Evolutionary conservation across 2,113 vertebrate genomes (phyloP), one percentile per base, ranked within the genome.

Genomic region (Plecotus auritus): DNA sequence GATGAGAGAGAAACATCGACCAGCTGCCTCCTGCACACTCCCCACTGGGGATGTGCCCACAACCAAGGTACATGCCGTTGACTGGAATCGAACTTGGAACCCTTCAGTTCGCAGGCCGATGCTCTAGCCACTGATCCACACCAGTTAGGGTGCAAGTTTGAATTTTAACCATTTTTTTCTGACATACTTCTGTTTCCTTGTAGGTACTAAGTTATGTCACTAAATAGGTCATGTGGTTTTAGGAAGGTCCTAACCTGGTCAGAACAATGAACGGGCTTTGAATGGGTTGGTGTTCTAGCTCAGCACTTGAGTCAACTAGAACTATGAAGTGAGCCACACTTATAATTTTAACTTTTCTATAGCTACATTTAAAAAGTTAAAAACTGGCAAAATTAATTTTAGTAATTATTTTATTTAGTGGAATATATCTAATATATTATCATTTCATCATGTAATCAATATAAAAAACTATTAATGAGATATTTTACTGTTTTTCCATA

Each of bases 361-460:
- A 77, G 35, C 32, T 40, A 42, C 20, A 51, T 77, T 77, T 14
- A 88, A 83, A 95, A 85, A 59, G 35, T 96, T 32, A 49, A 80
- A 95, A 84, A 30, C 4, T 72, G 14, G 51, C n/a, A 61, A 76
- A 80, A 42, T 40, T 86, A 94, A 85, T 91, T 94, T 85, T 66
- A 88, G 72, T 90, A 70, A 51, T 94, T 49, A 72, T 74, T 82
- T 96, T 69, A 73, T 81, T 94, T 85, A 86, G 61, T 28, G 14
- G 51, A 42, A 17, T 83, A 66, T 67, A 51, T 83, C 37, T 9
- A 74, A n/a, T 73, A 40, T 76, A 35, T 88, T 93, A 89, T 74
- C 30, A 76, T 84, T 95, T 94, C 1, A 92, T 81, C 12, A 45
- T 90, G 17, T 70, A 94, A 80, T 91, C 51, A 90, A 11, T 84